A percentile compares a stretch with the other conserved stretches of the same genome.
phyloP scores from a whole-genome alignment of 2,797 vertebrate genomes.

The Kryptolebias ocellatus region DNA sequence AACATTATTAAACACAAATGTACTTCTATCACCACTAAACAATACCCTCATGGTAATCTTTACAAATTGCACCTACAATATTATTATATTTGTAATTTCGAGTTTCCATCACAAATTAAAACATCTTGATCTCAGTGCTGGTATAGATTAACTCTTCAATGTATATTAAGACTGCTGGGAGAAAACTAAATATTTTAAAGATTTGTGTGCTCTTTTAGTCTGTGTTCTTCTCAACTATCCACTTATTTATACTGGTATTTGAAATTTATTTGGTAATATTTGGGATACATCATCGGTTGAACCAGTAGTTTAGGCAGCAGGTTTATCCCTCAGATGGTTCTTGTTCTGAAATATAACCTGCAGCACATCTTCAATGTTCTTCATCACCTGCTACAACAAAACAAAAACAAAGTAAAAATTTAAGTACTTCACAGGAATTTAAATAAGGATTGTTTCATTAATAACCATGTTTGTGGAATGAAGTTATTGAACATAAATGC shows the following conservation, averaged over 20 bases:
- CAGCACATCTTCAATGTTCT: constrained; percentile 83
- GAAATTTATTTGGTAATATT: not conserved
- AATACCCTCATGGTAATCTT: not conserved
- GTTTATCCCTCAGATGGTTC: constrained; percentile 56
- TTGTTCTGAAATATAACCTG: constrained; percentile 84
- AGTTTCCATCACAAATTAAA: not conserved
- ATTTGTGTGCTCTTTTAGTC: not conserved
- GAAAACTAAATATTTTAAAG: constrained; percentile 9
- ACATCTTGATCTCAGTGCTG: not conserved
- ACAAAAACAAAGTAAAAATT: constrained; percentile 15
- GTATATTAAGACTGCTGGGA: constrained; percentile 4
- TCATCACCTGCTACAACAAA: constrained; percentile 74
- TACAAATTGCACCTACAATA: not conserved
- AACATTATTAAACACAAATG: not conserved
- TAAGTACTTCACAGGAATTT: constrained; percentile 1
- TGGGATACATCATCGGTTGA: constrained; percentile 4
- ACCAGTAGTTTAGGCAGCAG: constrained; percentile 29
- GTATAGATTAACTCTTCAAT: not conserved
- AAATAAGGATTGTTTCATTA: not conserved
- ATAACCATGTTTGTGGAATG: not conserved
- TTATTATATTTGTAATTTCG: not conserved
- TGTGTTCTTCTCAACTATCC: not conserved
- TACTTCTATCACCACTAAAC: not conserved
- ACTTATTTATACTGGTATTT: constrained; percentile 3
- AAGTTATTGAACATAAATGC: not conserved